phyloP scores from a whole-genome alignment of 2,888 invertebrate genomes.

The Calephelis perditalis region DNA sequence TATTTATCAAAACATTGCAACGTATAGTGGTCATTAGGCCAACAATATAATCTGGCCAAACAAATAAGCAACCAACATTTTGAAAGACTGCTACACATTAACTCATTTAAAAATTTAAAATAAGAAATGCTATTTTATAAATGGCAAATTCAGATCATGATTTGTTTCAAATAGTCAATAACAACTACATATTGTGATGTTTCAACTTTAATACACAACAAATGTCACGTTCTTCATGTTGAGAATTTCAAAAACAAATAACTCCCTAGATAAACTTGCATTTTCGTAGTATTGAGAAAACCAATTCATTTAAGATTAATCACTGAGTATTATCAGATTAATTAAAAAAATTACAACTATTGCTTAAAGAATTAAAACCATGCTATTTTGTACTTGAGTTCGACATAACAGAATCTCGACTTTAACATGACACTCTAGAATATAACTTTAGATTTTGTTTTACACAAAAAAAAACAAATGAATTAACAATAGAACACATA shows the following conservation, averaged over 20 bases:
- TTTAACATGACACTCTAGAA: not conserved
- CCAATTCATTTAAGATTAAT: conserved; percentile 17
- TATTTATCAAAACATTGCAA: conserved; percentile 29
- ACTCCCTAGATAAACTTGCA: not conserved
- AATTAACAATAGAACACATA: conserved; percentile 2
- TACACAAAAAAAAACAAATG: conserved; percentile 6
- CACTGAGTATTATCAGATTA: not conserved
- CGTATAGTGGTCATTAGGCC: conserved; percentile 35
- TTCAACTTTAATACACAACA: not conserved
- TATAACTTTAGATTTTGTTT: not conserved
- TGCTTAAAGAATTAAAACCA: conserved; percentile 9
- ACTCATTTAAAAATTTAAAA: conserved; percentile 17
- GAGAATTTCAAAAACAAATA: conserved; percentile 24
- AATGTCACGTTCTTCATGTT: conserved; percentile 6
- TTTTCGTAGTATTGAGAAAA: not conserved
- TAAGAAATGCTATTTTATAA: conserved; percentile 18
- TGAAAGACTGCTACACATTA: conserved; percentile 11
- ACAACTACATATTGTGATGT: conserved; percentile 22
- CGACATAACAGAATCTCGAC: not conserved
- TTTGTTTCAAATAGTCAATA: conserved; percentile 17
- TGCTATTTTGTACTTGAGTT: conserved; percentile 1
- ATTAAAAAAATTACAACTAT: not conserved
- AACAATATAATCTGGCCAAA: conserved; percentile 29
- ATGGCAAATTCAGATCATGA: conserved; percentile 21
- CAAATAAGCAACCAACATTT: conserved; percentile 16